Conservation (phyloP, 2,888 invertebrate species). For the Julus scanicus region DNA sequence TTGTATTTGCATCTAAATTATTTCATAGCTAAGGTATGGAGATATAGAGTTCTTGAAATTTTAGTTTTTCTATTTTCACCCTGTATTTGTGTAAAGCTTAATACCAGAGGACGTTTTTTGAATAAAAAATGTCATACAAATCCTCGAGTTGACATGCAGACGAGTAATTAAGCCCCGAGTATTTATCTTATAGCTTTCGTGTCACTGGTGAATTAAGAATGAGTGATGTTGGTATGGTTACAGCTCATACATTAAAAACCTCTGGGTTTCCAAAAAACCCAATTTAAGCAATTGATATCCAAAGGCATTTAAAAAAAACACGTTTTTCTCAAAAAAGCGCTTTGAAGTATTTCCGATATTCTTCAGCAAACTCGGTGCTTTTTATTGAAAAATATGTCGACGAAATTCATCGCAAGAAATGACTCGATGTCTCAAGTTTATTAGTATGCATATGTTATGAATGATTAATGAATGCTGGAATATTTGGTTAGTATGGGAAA, state of each 20-base stretch:
- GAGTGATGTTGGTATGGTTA: conserved; percentile 1
- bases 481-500: neutral
- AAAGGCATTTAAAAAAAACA: neutral
- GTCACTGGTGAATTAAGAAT: neutral
- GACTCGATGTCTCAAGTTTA: neutral
- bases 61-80: neutral
- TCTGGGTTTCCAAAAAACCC: neutral
- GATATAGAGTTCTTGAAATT: too few species aligned
- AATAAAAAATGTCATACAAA: neutral
- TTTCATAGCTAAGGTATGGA: too few species aligned
- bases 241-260: neutral
- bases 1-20: too few species aligned
- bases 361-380: neutral
- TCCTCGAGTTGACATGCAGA: neutral
- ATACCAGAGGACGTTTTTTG: neutral
- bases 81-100: neutral
- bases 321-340: neutral
- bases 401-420: neutral
- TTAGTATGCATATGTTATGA: neutral
- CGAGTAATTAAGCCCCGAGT: conserved; percentile 12
- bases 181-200: neutral
- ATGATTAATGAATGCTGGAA: neutral
- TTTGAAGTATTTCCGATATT: neutral
- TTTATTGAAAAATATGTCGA: neutral
- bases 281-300: neutral